phyloP scores from a whole-genome alignment of 2,888 invertebrate species.

The Nasonia oneida region DNA sequence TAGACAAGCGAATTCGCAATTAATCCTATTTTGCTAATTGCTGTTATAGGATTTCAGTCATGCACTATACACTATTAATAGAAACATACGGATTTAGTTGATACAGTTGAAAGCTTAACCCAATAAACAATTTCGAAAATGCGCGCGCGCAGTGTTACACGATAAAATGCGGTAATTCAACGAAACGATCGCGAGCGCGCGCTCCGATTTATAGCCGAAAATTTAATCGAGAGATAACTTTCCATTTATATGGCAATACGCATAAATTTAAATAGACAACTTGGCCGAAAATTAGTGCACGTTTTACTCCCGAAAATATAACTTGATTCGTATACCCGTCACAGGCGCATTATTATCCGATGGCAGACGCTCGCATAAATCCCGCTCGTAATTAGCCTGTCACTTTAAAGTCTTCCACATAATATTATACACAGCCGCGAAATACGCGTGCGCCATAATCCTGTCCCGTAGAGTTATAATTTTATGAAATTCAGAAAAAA shows the following conservation, averaged over 20 bases:
- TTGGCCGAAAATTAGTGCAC: background rate
- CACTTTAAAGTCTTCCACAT: background rate
- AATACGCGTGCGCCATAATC: too few relatives aligned
- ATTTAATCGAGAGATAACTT: slow-evolving; percentile 20
- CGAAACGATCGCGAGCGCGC: background rate
- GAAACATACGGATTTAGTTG: background rate
- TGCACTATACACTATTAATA: too few relatives aligned
- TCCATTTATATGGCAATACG: slow-evolving; percentile 16
- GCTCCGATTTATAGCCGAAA: slow-evolving; percentile 18
- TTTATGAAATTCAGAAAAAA: too few relatives aligned
- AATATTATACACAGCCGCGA: background rate
- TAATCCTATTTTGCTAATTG: background rate
- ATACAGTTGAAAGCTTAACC: background rate
- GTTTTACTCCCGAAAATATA: background rate
- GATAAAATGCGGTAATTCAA: slow-evolving; percentile 17
- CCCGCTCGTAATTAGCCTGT: background rate
- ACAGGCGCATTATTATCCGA: background rate
- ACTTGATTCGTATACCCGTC: background rate
- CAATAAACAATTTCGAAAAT: background rate
- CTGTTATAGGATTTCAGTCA: background rate
- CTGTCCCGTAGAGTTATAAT: too few relatives aligned
- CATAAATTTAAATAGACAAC: slow-evolving; percentile 13
- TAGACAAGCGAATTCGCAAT: background rate
- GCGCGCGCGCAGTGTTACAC: background rate
- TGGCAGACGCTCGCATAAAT: background rate